Base-by-base conservation (phyloP, 2,888 invertebrate genomes). In the Nomada flava region DNA sequence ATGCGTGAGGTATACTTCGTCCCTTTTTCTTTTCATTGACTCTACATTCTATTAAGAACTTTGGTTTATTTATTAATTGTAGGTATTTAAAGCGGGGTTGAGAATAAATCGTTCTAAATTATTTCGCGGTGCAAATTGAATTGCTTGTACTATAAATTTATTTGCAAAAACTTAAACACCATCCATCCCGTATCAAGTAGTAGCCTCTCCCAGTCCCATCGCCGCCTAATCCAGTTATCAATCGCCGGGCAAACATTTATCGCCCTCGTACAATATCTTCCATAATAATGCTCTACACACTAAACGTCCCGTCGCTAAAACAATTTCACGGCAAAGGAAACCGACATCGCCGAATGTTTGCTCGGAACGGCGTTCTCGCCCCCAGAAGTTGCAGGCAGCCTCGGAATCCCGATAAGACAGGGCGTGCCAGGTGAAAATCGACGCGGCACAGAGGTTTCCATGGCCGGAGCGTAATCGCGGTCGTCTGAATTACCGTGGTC, bases 401-500 rank as follows among this genome's bases (percentile, higher is more conserved):
- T 55, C 20, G 73, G 70, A 76, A 71, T 67, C 20, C 62, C 71
- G 75, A 76, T 72, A 81, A 76, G 55, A 57, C 53, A 42, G 63
- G 75, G 69, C 74, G 70, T 74, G 75, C 81, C 83, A 83, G 84
- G 84, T 85, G 88, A 81, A 79, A 85, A 82, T 83, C 80, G 76
- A 76, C 60, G 60, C 13, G 74, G 55, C 68, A 77, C 70, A 73
- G 73, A 77, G 82, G 80, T 85, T 82, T 78, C 74, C 67, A 29
- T 62, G 50, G 77, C 65, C 59, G 69, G 76, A 83, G 79, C 79
- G 79, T 85, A 88, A 86, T 88, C 87, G 80, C 84, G 78, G 82
- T 65, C 81, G 78, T 78, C 86, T 86, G 87, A 87, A 88, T 88
- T 84, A 88, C 86, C 87, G 82, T 74, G 80, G 79, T 85, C 88